Percentiles rank a stretch among this genome's conserved stretches.
Evolutionary conservation across 2,797 vertebrate genomes (phyloP).

Genomic region (Dipus sagitta): DNA sequence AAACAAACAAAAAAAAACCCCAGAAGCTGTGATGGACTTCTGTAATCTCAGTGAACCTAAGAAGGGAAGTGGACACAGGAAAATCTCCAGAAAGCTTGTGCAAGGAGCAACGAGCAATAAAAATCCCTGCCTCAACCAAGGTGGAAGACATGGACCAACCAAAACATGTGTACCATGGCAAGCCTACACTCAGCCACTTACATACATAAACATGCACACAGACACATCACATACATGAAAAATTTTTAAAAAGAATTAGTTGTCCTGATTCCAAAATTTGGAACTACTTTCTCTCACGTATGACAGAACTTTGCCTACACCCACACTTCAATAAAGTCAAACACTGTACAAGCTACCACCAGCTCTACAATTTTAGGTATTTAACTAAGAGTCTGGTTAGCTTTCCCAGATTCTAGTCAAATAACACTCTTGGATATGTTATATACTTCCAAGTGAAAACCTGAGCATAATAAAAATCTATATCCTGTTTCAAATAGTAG

Average conservation of each 20-base stretch:
- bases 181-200: too few species aligned
- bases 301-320: not conserved
- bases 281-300: slow-evolving; percentile 22
- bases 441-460: slow-evolving; percentile 48
- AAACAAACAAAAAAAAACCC: too few species aligned
- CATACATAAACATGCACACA: too few species aligned
- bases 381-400: slow-evolving; percentile 24
- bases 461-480: slow-evolving; percentile 45
- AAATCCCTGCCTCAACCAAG: too few species aligned
- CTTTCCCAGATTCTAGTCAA: slow-evolving; percentile 47
- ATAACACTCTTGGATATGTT: not conserved
- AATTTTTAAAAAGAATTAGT: slow-evolving; percentile 5
- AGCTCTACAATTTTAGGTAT: not conserved
- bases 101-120: too few species aligned
- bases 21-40: too few species aligned
- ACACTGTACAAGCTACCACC: slow-evolving; percentile 43
- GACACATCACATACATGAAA: too few species aligned
- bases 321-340: slow-evolving; percentile 50
- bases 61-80: too few species aligned
- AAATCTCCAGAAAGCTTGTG: too few species aligned
- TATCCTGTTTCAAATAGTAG: slow-evolving; percentile 3
- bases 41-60: too few species aligned
- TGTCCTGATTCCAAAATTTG: slow-evolving; percentile 56
- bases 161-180: too few species aligned
- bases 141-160: too few species aligned